Percentiles rank a stretch among this genome's conserved stretches.
Evolutionary conservation across 2,888 invertebrate genomes (phyloP).

Genomic region (Apamea epomidion): DNA sequence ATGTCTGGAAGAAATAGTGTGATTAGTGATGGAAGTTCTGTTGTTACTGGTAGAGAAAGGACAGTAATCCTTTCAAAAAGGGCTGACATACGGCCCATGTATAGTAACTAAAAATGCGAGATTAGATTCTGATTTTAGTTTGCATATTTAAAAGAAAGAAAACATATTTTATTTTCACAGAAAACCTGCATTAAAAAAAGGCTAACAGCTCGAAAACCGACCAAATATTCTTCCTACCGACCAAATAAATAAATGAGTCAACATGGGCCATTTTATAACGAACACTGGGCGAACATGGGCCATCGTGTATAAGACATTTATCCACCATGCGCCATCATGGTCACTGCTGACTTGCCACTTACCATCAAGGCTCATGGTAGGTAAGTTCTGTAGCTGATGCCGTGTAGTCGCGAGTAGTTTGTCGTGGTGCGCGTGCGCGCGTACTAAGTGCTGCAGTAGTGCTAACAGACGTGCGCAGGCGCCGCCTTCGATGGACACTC

Average conservation of each 20-base stretch:
- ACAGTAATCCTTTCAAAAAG: background rate
- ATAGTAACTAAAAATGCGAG: background rate
- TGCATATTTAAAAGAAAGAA: background rate
- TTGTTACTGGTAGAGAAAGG: background rate
- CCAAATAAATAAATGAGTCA: background rate
- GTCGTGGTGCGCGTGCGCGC: conserved; percentile 72
- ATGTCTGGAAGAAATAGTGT: conserved; percentile 82
- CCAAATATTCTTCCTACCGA: background rate
- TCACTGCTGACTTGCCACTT: background rate
- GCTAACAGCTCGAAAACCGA: background rate
- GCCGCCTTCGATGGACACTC: conserved; percentile 76
- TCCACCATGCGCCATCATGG: background rate
- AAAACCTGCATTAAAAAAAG: background rate
- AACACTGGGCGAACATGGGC: background rate
- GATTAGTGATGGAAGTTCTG: background rate
- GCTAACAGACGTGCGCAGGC: conserved; percentile 74
- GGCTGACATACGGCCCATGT: background rate
- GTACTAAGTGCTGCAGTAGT: conserved; percentile 75
- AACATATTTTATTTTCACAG: background rate
- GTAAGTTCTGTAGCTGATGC: conserved; percentile 80
- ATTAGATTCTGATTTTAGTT: background rate
- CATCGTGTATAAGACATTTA: background rate
- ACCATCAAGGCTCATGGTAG: conserved; percentile 82
- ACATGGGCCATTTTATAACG: background rate
- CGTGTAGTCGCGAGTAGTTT: conserved; percentile 79